phyloP scores from a whole-genome alignment of 2,797 vertebrate genomes.

The Alectoris magna region DNA sequence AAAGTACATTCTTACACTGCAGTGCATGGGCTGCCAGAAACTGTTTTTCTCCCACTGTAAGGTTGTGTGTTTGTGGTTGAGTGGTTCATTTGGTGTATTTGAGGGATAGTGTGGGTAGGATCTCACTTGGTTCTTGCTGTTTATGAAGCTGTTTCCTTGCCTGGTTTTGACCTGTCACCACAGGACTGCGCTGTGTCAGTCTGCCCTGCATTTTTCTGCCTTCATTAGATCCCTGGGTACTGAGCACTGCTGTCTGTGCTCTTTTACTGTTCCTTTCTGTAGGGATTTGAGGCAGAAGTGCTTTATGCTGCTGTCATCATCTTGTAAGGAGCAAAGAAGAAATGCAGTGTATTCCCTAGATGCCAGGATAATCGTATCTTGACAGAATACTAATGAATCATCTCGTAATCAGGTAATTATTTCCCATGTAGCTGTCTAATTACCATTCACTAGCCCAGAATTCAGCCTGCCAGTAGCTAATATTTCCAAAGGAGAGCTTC shows the following conservation, averaged over 20 bases:
- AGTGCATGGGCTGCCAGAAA: neutral
- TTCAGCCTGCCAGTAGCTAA: slow-evolving; percentile 4
- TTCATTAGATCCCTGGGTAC: neutral
- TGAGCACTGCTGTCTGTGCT: neutral
- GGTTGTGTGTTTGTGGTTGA: neutral
- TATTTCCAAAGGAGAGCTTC: neutral
- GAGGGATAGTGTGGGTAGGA: neutral
- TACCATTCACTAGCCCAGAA: slow-evolving; percentile 14
- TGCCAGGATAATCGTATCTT: slow-evolving; percentile 35
- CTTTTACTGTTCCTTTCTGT: neutral
- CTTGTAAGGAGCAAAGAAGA: slow-evolving; percentile 26
- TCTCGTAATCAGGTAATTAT: slow-evolving; percentile 51
- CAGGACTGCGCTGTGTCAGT: neutral
- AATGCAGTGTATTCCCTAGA: slow-evolving; percentile 19
- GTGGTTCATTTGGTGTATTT: neutral
- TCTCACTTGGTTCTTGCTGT: neutral
- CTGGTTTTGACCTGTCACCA: neutral
- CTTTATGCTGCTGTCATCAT: neutral
- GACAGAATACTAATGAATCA: slow-evolving; percentile 51
- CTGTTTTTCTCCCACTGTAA: neutral
- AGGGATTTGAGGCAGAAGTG: slow-evolving; percentile 24
- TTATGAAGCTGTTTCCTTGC: neutral
- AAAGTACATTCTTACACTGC: neutral
- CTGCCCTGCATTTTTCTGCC: neutral
- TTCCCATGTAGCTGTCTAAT: slow-evolving; percentile 55